phyloP scores from a whole-genome alignment of 1,140 invertebrate genomes.

The Drosophila mojavensis region DNA sequence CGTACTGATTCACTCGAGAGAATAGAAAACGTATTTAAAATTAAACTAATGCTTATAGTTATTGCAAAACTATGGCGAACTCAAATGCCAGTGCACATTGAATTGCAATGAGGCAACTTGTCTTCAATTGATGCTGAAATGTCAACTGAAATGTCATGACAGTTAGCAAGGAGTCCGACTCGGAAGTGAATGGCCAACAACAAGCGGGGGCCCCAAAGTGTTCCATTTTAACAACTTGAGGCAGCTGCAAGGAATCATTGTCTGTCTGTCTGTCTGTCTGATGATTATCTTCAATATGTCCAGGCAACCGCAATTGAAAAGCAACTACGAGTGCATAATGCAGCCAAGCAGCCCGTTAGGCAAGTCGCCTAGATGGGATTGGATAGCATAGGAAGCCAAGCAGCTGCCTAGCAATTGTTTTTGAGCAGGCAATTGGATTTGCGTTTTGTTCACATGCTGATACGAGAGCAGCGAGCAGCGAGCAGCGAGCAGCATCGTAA shows the following conservation, averaged over 20 bases:
- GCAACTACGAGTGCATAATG: conserved; percentile 16
- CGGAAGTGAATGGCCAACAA: too few species aligned
- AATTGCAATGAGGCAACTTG: conserved; percentile 35
- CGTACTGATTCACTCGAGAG: conserved; percentile 47
- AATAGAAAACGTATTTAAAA: conserved; percentile 69
- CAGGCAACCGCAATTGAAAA: conserved; percentile 27
- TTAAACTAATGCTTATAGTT: conserved; percentile 74
- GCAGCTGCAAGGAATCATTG: background rate
- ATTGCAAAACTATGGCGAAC: conserved; percentile 53
- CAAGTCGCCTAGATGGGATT: background rate
- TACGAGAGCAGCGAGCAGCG: background rate
- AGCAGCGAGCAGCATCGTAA: background rate
- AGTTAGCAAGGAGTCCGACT: background rate
- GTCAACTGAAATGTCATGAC: conserved; percentile 21
- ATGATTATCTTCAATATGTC: conserved; percentile 27
- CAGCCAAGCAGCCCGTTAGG: background rate
- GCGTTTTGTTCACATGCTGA: conserved; percentile 17
- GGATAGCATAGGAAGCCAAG: background rate
- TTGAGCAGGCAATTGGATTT: conserved; percentile 9
- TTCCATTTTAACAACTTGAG: conserved; percentile 3
- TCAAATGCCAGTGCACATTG: conserved; percentile 36
- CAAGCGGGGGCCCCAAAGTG: background rate
- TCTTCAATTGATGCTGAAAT: conserved; percentile 27
- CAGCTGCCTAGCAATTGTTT: conserved; percentile 14
- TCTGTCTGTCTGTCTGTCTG: background rate